Evolutionary conservation across 1,140 invertebrate species (phyloP).

Genomic region (Phortica variegata): DNA sequence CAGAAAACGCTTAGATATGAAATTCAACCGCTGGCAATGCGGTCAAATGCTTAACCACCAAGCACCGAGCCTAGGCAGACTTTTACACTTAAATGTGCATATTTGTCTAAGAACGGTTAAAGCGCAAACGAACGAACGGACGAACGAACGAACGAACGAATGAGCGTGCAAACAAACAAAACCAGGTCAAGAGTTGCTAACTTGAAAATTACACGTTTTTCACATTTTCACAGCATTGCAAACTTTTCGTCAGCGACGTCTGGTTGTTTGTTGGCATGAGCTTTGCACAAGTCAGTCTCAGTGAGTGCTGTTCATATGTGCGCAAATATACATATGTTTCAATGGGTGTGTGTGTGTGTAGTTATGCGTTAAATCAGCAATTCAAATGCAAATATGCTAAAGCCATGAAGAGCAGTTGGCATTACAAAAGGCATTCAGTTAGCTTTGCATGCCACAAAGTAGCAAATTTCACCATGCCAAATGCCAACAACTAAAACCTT

Average conservation of each 20-base stretch:
- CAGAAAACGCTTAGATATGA: too few relatives aligned
- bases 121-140: too few relatives aligned
- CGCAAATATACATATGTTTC: slow-evolving; percentile 10
- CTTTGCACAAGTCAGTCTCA: too few relatives aligned
- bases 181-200: slow-evolving; percentile 47
- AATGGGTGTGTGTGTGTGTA: neutral
- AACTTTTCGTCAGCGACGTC: neutral
- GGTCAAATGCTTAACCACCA: neutral
- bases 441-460: too few relatives aligned
- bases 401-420: neutral
- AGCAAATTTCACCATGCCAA: too few relatives aligned
- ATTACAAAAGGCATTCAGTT: slow-evolving; percentile 13
- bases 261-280: too few relatives aligned
- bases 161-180: slow-evolving; percentile 7
- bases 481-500: too few relatives aligned
- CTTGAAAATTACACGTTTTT: slow-evolving; percentile 48
- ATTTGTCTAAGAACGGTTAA: too few relatives aligned
- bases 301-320: neutral
- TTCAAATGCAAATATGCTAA: slow-evolving; percentile 8
- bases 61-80: neutral
- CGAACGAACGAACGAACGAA: neutral
- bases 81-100: too few relatives aligned
- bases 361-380: neutral
- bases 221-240: slow-evolving; percentile 11
- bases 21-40: too few relatives aligned